Conservation (phyloP, 1,140 invertebrate genomes). For the Brachionus angularis region DNA sequence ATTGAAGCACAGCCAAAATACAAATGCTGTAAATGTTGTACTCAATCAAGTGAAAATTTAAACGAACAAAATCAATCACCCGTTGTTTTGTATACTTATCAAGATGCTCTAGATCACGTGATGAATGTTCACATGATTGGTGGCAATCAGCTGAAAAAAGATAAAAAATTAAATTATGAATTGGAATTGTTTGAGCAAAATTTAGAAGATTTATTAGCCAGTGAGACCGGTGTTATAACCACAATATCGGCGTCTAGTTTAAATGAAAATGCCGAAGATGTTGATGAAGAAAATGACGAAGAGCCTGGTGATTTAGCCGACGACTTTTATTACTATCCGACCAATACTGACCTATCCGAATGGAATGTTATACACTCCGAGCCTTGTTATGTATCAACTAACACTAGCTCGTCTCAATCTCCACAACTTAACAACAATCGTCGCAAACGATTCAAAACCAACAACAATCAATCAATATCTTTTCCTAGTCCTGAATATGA, state of each 20-base stretch:
- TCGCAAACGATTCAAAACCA: slow-evolving; percentile 40
- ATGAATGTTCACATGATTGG: slow-evolving; percentile 34
- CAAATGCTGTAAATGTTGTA: slow-evolving; percentile 16
- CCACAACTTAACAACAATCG: slow-evolving; percentile 14
- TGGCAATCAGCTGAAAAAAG: slow-evolving; percentile 31
- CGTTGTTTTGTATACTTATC: slow-evolving; percentile 27
- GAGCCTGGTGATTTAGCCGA: not conserved
- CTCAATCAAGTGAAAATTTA: not conserved
- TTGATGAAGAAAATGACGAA: slow-evolving; percentile 9
- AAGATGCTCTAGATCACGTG: slow-evolving; percentile 34
- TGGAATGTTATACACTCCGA: not conserved
- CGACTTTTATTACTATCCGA: slow-evolving; percentile 3
- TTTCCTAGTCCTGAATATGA: not conserved
- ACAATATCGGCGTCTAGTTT: not conserved
- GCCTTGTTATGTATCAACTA: not conserved
- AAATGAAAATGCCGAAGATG: not conserved
- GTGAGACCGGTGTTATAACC: slow-evolving; percentile 6
- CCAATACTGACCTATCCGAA: not conserved
- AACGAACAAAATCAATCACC: not conserved
- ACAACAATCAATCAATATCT: not conserved
- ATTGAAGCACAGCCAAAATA: slow-evolving; percentile 43
- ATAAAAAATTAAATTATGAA: slow-evolving; percentile 30
- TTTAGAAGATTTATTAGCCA: slow-evolving; percentile 35
- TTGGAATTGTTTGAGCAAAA: slow-evolving; percentile 41
- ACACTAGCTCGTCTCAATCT: not conserved